Conservation (phyloP, 2,113 vertebrate species). For the Salvelinus fontinalis region DNA sequence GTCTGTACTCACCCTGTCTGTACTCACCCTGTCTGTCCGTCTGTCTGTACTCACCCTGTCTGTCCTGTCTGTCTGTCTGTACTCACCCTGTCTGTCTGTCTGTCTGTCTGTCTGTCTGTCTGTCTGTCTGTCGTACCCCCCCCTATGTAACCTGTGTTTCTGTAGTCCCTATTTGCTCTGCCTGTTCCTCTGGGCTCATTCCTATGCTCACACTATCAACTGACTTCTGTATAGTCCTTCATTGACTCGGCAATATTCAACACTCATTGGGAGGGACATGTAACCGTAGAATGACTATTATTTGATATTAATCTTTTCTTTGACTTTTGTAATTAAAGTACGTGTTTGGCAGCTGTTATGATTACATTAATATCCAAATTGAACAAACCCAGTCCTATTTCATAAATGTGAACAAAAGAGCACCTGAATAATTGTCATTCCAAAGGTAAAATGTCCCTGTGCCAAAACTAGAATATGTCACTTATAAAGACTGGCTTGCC, state of each 20-base stretch:
- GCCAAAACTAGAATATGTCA: constrained; percentile 3
- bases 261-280: background rate
- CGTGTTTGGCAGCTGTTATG: constrained; percentile 19
- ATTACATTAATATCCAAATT: constrained; percentile 3
- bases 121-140: constrained; percentile 18
- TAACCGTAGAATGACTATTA: constrained; percentile 1
- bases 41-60: background rate
- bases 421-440: constrained; percentile 16
- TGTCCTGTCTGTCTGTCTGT: background rate
- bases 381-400: constrained; percentile 3
- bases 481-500: constrained; percentile 8
- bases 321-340: constrained; percentile 23
- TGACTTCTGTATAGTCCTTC: background rate
- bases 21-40: no score
- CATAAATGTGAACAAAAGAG: constrained; percentile 37
- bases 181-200: background rate
- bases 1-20: no score
- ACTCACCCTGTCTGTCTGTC: no score
- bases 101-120: constrained; percentile 22
- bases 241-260: background rate
- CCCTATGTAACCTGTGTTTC: constrained; percentile 21
- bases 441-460: constrained; percentile 3
- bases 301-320: constrained; percentile 33
- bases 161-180: constrained; percentile 26
- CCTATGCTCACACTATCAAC: background rate